Base-by-base conservation (phyloP, 1,140 invertebrate species). In the Brachionus rotundiformis region DNA sequence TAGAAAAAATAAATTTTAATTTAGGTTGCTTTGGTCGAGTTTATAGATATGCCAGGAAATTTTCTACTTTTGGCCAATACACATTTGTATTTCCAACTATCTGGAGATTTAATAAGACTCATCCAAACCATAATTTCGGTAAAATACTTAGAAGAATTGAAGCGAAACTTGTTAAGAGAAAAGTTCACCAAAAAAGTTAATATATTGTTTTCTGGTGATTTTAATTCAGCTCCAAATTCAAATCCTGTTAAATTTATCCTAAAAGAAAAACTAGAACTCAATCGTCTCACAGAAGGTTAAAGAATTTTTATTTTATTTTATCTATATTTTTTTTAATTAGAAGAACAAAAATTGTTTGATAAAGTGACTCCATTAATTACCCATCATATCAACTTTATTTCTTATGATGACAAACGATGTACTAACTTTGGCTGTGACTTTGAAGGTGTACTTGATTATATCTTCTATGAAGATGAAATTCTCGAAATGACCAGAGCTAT, bases 71-170 rank as follows among this genome's bases (percentile, higher is more conserved):
- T 82, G 0, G 54, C 61, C 2, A 82, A 82, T 61, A 82, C 81
- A 1, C 81, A 82, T 36, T 27, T 82, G 27, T 82, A 54, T 75
- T 82, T 71, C 49, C 81, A 82, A 71, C 63, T 23, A 16, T 23
- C 39, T 13, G 81, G 29, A 8, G 63, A 82, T 59, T 36, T 75
- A 31, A 5, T 82, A 23, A 63, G 81, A 3, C 54, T 68, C 10
- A 31, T 82, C 7, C 81, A 82, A 41, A 4, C 39, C 11, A 82
- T 71, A n/a, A 29, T 82, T 2, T 39, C 36, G 3, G n/a, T 31
- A 16, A 36, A 79, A 59, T 63, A 29, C 19, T 63, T 79, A 39
- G 13, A 79, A 41, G 23, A 54, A 8, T 54, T 79, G n/a, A 54
- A 79, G 31, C 10, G 27, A 33, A 54, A n/a, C 10, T 49, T 81